A percentile compares a stretch with the other conserved stretches of the same genome.
These are phyloP conservation scores for Petrocephalus microphthalmus DNA, from an alignment of 2,113 vertebrate genomes.

Conservation along the genomic window DNA sequence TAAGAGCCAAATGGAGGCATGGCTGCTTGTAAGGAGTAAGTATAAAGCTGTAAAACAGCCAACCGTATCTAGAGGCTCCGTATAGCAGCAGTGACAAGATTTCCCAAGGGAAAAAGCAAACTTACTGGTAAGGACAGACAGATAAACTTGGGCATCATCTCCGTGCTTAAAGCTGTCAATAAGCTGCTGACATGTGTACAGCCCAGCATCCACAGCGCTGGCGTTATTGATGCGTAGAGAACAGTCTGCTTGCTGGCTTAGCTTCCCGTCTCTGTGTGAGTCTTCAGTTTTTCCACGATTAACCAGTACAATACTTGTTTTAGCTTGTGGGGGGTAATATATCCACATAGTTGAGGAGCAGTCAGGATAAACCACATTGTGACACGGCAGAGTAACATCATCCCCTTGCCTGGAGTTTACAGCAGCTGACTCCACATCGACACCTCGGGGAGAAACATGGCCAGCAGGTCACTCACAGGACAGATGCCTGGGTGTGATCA, in stretches of 20 bases:
- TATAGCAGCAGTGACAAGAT: neutral
- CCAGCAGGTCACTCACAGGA: neutral
- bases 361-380: neutral
- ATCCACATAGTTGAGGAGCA: neutral
- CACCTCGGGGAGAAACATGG: neutral
- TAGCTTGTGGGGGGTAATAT: neutral
- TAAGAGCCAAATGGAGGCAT: neutral
- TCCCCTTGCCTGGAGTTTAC: neutral
- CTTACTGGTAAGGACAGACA: neutral
- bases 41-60: neutral
- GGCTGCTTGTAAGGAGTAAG: neutral
- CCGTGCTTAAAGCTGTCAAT: neutral
- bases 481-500: neutral
- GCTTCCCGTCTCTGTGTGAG: neutral
- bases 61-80: too few relatives aligned
- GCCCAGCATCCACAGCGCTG: neutral
- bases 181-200: neutral
- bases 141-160: neutral
- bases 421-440: neutral
- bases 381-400: neutral
- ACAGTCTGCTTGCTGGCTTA: neutral
- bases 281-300: neutral
- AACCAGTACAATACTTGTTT: neutral
- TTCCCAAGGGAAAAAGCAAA: neutral
- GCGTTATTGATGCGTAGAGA: neutral